phyloP scores from a whole-genome alignment of 2,797 vertebrate species.

The Gambelia wislizenii region DNA sequence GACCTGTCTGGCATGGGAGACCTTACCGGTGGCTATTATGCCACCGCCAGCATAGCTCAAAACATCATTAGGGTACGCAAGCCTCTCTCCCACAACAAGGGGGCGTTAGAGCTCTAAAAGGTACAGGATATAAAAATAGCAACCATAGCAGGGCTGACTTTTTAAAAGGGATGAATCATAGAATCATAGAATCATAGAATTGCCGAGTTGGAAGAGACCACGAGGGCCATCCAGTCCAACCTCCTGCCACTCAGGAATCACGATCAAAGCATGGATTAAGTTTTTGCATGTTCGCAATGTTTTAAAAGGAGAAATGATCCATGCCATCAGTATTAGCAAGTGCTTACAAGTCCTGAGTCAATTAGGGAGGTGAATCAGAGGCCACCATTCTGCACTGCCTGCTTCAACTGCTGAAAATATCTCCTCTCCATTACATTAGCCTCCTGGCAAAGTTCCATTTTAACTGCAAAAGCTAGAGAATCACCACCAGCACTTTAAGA shows the following conservation, averaged over 20 bases:
- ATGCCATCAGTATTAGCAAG: background rate
- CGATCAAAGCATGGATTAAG: too few species aligned
- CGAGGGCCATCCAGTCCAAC: too few species aligned
- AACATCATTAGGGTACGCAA: too few species aligned
- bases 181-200: too few species aligned
- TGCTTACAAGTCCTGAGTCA: background rate
- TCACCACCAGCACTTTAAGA: background rate
- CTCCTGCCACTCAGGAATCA: too few species aligned
- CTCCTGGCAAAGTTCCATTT: constrained; percentile 30
- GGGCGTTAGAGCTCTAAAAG: too few species aligned
- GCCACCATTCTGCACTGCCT: background rate
- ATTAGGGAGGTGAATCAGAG: background rate
- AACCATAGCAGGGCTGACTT: background rate
- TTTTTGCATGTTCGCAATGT: background rate
- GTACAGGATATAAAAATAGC: background rate
- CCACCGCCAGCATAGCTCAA: too few species aligned
- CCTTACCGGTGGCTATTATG: too few species aligned
- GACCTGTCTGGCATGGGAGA: too few species aligned
- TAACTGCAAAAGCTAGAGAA: constrained; percentile 4
- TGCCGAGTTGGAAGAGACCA: too few species aligned
- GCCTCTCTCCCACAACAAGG: too few species aligned
- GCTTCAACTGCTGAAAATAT: background rate
- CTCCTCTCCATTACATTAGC: constrained; percentile 22
- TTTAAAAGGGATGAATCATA: too few species aligned
- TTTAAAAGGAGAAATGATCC: background rate